A percentile compares a stretch with the other conserved stretches of the same genome.
Evolutionary conservation across 2,113 vertebrate genomes (phyloP).

Genomic region (Oreochromis aureus): DNA sequence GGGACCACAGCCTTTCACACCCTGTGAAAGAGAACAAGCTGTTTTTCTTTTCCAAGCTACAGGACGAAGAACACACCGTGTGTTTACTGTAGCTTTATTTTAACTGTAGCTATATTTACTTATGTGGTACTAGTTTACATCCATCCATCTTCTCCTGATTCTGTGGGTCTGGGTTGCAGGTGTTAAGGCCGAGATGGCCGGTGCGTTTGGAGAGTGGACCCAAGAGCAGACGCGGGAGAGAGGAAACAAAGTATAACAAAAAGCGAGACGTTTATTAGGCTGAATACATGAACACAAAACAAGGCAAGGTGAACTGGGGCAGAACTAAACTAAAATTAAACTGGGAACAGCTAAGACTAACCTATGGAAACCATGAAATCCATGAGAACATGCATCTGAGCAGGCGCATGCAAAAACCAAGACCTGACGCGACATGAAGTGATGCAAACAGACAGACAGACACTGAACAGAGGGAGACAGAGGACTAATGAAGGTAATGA

Average conservation of each 20-base stretch:
- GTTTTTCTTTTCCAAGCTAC: background rate
- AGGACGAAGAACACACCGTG: background rate
- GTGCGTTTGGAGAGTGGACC: background rate
- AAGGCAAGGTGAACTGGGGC: background rate
- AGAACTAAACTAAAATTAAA: background rate
- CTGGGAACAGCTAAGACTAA: background rate
- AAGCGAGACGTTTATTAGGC: background rate
- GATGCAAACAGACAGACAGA: background rate
- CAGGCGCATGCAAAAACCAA: accelerated
- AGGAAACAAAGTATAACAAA: background rate
- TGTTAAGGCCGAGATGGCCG: background rate
- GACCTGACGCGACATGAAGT: background rate
- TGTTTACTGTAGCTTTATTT: background rate
- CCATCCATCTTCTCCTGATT: background rate
- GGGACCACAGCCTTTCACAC: background rate
- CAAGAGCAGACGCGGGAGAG: background rate
- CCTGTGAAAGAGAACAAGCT: accelerated
- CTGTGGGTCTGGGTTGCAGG: background rate
- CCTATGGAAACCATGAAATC: background rate
- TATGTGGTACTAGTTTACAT: background rate
- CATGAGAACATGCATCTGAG: background rate
- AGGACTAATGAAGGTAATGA: background rate
- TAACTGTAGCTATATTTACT: background rate
- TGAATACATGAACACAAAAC: background rate
- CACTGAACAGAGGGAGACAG: background rate